Conservation (phyloP, 2,888 invertebrate species). For the Apamea monoglypha region DNA sequence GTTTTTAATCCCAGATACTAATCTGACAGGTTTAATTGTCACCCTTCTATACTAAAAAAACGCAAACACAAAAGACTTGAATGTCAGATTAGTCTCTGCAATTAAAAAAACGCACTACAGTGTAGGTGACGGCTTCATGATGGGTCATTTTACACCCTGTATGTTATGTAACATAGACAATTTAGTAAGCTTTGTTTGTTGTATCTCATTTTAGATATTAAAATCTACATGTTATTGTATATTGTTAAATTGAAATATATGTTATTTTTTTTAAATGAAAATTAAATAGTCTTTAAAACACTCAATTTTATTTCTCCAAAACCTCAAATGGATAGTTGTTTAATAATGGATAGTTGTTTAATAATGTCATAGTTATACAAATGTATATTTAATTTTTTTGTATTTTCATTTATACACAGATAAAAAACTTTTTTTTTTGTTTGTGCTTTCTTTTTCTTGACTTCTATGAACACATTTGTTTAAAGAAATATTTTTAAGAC, state of each 20-base stretch:
- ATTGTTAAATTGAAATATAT: constrained; percentile 26
- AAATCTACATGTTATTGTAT: constrained; percentile 32
- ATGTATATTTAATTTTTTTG: constrained; percentile 37
- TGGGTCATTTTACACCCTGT: not conserved
- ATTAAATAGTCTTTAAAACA: constrained; percentile 21
- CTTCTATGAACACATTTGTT: constrained; percentile 39
- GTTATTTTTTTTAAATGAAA: constrained; percentile 29
- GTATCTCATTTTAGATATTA: constrained; percentile 48
- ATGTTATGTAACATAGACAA: constrained; percentile 8
- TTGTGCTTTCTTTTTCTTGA: constrained; percentile 24
- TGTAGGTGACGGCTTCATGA: not conserved
- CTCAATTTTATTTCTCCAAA: constrained; percentile 58
- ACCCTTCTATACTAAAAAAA: too few species aligned
- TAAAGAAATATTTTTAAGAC: constrained; percentile 77
- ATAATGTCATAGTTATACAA: constrained; percentile 26
- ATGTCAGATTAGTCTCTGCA: too few species aligned
- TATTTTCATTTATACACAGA: constrained; percentile 22
- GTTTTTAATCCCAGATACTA: too few species aligned
- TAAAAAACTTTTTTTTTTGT: constrained; percentile 18
- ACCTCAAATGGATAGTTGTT: constrained; percentile 34
- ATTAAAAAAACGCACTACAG: too few species aligned
- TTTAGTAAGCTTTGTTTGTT: constrained; percentile 44
- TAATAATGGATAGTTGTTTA: constrained; percentile 33
- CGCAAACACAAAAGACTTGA: too few species aligned
- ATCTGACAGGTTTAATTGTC: too few species aligned